Conservation (phyloP, 2,888 invertebrate genomes). For the Oegoconia quadripuncta region DNA sequence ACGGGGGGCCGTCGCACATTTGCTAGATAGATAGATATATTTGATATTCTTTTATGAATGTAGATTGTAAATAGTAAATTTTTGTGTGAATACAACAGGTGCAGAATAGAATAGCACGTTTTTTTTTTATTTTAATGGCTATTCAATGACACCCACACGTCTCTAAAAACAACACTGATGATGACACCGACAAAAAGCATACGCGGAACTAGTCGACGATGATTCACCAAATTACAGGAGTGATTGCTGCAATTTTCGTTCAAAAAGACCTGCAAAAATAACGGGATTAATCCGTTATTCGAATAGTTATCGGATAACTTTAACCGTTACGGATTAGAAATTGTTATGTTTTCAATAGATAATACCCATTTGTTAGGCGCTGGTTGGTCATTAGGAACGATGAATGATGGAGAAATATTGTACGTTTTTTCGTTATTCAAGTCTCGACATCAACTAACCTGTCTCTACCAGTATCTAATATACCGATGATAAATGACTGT, state of each 20-base stretch:
- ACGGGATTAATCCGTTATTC: background rate
- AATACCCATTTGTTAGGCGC: background rate
- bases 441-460: no score
- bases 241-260: conserved; percentile 4
- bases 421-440: no score
- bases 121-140: background rate
- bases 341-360: background rate
- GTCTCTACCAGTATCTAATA: no score
- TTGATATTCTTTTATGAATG: no score
- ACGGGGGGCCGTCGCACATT: no score
- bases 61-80: no score
- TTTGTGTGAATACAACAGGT: background rate
- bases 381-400: no score
- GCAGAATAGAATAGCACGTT: background rate
- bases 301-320: background rate
- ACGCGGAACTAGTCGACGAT: conserved; percentile 21
- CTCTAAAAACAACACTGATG: conserved; percentile 20
- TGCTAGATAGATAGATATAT: no score
- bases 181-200: conserved; percentile 18
- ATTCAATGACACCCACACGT: conserved; percentile 27
- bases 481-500: no score
- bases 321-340: background rate
- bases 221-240: background rate
- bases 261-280: background rate
- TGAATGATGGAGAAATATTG: background rate